Evolutionary conservation across 2,113 vertebrate species (phyloP).

Genomic region (Syngnathoides biaculeatus): DNA sequence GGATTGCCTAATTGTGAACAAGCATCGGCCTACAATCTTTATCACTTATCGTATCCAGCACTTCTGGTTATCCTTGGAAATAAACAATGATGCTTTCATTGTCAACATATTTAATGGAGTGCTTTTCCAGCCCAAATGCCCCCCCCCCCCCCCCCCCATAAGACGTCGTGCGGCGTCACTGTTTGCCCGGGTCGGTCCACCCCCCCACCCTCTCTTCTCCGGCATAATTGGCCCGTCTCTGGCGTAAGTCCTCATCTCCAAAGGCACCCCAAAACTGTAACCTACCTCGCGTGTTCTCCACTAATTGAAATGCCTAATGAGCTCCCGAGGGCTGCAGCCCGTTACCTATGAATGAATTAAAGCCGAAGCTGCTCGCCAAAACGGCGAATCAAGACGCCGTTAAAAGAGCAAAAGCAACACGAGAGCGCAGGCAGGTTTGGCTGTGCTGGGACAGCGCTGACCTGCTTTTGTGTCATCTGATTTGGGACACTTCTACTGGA

Average conservation of each 20-base stretch:
- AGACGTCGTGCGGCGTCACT: slow-evolving; percentile 10
- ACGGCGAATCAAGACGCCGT: slow-evolving; percentile 71
- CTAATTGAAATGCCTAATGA: slow-evolving; percentile 83
- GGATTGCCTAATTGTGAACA: background rate
- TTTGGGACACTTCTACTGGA: slow-evolving; percentile 45
- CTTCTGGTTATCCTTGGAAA: background rate
- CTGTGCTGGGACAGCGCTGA: slow-evolving; percentile 51
- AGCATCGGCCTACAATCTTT: background rate
- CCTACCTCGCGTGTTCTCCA: slow-evolving; percentile 75
- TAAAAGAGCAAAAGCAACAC: slow-evolving; percentile 56
- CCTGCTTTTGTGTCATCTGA: slow-evolving; percentile 72
- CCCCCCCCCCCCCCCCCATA: background rate
- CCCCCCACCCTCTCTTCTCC: too few relatives aligned
- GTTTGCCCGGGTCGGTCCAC: slow-evolving; percentile 31
- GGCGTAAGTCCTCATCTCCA: slow-evolving; percentile 64
- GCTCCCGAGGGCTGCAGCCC: slow-evolving; percentile 77
- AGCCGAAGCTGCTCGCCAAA: slow-evolving; percentile 67
- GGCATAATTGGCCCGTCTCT: slow-evolving; percentile 66
- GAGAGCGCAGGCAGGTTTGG: slow-evolving; percentile 40
- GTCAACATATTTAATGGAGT: background rate
- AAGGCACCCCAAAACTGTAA: slow-evolving; percentile 73
- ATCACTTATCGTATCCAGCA: background rate
- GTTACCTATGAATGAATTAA: slow-evolving; percentile 78
- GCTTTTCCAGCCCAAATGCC: background rate
- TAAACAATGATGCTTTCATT: background rate